phyloP scores from a whole-genome alignment of 2,797 vertebrate genomes.

The Pseudocheirus occidentalis region DNA sequence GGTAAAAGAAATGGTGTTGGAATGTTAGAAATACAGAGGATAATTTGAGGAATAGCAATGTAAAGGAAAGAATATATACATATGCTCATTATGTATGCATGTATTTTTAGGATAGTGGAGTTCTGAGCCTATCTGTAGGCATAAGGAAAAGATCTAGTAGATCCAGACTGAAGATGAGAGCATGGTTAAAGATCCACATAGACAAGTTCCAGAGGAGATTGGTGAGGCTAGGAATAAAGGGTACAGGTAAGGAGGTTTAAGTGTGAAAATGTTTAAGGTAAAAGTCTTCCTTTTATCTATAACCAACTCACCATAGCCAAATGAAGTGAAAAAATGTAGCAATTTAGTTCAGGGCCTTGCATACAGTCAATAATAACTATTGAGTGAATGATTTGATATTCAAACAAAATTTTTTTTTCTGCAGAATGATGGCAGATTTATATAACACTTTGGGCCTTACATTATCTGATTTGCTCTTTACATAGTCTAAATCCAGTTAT shows the following conservation, averaged over 20 bases:
- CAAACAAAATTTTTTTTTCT: slow-evolving; percentile 3
- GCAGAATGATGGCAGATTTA: not conserved
- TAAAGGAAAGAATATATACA: not conserved
- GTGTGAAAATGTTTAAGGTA: not conserved
- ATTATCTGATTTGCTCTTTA: slow-evolving; percentile 20
- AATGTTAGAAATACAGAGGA: not conserved
- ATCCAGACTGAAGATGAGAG: not conserved
- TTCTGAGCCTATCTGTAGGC: not conserved
- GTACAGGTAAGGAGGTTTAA: not conserved
- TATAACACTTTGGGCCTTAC: not conserved
- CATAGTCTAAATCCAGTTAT: not conserved
- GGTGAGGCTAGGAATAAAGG: not conserved
- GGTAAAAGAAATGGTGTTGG: not conserved
- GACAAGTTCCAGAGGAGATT: not conserved
- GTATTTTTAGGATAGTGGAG: not conserved
- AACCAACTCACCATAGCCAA: not conserved
- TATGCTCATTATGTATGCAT: not conserved
- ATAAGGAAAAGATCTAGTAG: not conserved
- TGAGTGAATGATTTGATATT: not conserved
- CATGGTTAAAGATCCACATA: not conserved
- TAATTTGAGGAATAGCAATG: not conserved
- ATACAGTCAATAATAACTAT: not conserved
- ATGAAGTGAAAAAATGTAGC: not conserved
- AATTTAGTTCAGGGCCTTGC: slow-evolving; percentile 35
- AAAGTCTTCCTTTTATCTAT: not conserved